A percentile compares a stretch with the other conserved stretches of the same genome.
Evolutionary conservation across 2,888 invertebrate genomes (phyloP).

Genomic region (Elegia similella): DNA sequence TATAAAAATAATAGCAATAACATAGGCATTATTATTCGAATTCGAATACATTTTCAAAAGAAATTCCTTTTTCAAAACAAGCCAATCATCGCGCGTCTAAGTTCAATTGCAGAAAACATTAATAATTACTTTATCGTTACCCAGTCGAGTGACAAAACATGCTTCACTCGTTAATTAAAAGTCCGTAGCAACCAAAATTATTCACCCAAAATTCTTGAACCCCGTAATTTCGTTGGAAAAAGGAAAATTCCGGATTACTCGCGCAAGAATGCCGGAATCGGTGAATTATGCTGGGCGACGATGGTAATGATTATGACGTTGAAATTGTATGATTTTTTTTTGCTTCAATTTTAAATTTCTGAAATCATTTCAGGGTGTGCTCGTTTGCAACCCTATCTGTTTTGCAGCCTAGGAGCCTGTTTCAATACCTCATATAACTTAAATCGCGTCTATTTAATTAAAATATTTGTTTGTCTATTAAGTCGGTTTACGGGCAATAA

Average conservation of each 20-base stretch:
- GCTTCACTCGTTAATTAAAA: constrained; percentile 4
- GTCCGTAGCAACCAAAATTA: constrained; percentile 5
- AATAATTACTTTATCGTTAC: background rate
- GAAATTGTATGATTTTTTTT: background rate
- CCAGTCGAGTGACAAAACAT: background rate
- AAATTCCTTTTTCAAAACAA: no score
- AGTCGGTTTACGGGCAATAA: no score
- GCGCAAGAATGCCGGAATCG: constrained; percentile 10
- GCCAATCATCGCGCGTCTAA: no score
- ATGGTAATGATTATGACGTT: constrained; percentile 4
- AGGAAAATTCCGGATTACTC: constrained; percentile 13
- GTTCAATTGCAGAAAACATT: background rate
- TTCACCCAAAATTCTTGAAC: constrained; percentile 1
- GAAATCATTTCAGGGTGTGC: no score
- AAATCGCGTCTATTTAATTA: no score
- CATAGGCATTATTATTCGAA: no score
- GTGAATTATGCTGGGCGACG: constrained; percentile 3
- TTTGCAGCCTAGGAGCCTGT: no score
- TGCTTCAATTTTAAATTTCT: background rate
- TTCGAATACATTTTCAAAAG: no score
- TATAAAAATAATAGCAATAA: no score
- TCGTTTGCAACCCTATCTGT: no score
- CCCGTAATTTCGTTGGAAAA: background rate
- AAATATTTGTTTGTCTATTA: no score
- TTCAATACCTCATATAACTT: no score